Percentiles rank a stretch among this genome's conserved stretches.
Evolutionary conservation across 2,113 vertebrate species (phyloP).

Genomic region (Trinectes maculatus): DNA sequence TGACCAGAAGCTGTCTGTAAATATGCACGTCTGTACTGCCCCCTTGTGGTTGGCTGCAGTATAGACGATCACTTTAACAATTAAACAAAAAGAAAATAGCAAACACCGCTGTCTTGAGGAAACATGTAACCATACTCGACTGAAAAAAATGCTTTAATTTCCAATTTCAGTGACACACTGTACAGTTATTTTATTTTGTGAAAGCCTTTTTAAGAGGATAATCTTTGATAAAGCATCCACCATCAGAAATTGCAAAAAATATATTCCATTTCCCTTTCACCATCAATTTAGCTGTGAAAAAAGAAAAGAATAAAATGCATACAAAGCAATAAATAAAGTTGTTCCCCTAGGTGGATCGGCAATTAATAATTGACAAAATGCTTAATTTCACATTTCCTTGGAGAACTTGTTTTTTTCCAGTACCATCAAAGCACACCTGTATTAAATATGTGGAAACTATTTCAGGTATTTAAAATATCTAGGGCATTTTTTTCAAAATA

Average conservation of each 20-base stretch:
- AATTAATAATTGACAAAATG: conserved; percentile 32
- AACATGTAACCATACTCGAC: conserved; percentile 12
- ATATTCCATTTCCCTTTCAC: conserved; percentile 71
- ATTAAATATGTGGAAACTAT: conserved; percentile 11
- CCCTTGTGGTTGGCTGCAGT: no score
- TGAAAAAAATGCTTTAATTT: conserved; percentile 68
- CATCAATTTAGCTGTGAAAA: conserved; percentile 56
- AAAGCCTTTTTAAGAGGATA: conserved; percentile 63
- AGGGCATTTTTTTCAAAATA: conserved; percentile 9
- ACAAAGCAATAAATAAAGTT: conserved; percentile 62
- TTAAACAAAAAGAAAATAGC: neutral
- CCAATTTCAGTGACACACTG: conserved; percentile 58
- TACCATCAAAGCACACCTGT: conserved; percentile 35
- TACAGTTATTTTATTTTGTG: conserved; percentile 52
- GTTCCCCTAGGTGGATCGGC: conserved; percentile 51
- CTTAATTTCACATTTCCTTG: conserved; percentile 65
- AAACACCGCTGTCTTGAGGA: conserved; percentile 47
- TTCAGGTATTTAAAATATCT: conserved; percentile 16
- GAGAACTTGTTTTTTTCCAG: conserved; percentile 41
- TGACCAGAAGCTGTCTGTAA: no score
- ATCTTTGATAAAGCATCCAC: conserved; percentile 50
- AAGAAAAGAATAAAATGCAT: conserved; percentile 47
- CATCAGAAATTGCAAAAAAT: conserved; percentile 71
- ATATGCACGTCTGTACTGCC: no score
- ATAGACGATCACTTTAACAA: no score